phyloP scores from a whole-genome alignment of 2,888 invertebrate species.

The Callimorpha dominula region DNA sequence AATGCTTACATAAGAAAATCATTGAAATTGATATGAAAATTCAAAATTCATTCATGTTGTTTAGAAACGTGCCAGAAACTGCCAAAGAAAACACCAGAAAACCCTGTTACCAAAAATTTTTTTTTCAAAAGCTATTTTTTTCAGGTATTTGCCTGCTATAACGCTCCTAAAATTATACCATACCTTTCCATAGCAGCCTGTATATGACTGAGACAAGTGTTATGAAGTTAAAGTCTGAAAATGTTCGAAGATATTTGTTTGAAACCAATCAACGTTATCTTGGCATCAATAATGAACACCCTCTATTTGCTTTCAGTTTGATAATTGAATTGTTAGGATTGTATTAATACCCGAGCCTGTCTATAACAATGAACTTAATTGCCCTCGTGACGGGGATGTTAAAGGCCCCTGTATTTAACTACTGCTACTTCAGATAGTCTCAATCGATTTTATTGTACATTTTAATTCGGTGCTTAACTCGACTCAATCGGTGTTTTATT shows the following conservation, averaged over 20 bases:
- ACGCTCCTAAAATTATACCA: too few species aligned
- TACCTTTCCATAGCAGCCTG: too few species aligned
- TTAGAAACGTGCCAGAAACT: too few species aligned
- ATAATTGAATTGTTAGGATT: slow-evolving; percentile 47
- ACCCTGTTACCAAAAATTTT: too few species aligned
- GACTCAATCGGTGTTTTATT: background rate
- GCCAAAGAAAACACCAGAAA: too few species aligned
- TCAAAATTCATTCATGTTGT: too few species aligned
- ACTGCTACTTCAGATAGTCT: slow-evolving; percentile 33
- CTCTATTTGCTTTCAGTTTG: slow-evolving; percentile 38
- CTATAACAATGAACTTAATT: slow-evolving; percentile 43
- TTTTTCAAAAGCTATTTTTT: too few species aligned
- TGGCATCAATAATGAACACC: slow-evolving; percentile 24
- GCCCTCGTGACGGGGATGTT: slow-evolving; percentile 29
- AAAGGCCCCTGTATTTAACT: slow-evolving; percentile 32
- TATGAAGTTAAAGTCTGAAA: background rate
- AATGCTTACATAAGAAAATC: too few species aligned
- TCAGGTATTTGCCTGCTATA: too few species aligned
- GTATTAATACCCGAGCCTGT: slow-evolving; percentile 40
- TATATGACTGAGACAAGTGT: too few species aligned
- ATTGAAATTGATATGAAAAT: too few species aligned
- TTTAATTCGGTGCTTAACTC: slow-evolving; percentile 11
- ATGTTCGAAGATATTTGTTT: background rate
- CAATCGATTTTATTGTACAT: slow-evolving; percentile 32
- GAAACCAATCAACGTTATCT: slow-evolving; percentile 32